Base-by-base conservation (phyloP, 64 coral and sea anemone genomes). In the Pocillopora damicornis region DNA sequence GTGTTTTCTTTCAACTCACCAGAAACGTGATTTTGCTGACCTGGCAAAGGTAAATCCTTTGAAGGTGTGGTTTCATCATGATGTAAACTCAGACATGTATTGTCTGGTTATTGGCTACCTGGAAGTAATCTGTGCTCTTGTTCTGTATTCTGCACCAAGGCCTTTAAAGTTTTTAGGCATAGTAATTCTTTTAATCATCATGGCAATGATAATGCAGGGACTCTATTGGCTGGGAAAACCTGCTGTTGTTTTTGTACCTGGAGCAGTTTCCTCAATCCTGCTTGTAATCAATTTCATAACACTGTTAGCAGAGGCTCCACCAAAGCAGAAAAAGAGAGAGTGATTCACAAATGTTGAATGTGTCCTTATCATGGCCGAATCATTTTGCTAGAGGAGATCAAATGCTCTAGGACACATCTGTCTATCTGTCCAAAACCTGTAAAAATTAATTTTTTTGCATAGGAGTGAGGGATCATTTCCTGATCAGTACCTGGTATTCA, bases 21-120 rank as follows among this genome's bases (percentile, higher is more conserved):
- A 95, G 94, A 92, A 92, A 89, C 60, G 0, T 22, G 76, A 91
- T 58, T 95, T 95, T 89, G 86, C 75, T 75, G 75, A 89, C 35
- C 87, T 74, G 30, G 90, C 87, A 35, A 89, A 81, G 85, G 94
- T 86, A 2, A 81, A 88, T 79, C 94, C 94, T 5, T 34, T 88
- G 20, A 95, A 82, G 59, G 59, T 91, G 38, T 45, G 87, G 58
- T 89, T 95, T 79, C 82, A 85, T 20, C 91, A 88, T 16, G 75
- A 79, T 42, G 81, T 95, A 34, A 88, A 86, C 8, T 75, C 87
- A 58, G 73, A 89, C 16, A 22, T 92, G 1, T 89, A 92, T 67
- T 82, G 79, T 42, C 22, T 63, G 18, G 86, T 89, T 0, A 86
- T 95, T 38, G 94, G 94, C 66, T 80, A 74, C 51, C 6, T 92